Base-by-base conservation (phyloP, 53 echinoderm and acorn worm genomes). In the Echinarachnius parma region DNA sequence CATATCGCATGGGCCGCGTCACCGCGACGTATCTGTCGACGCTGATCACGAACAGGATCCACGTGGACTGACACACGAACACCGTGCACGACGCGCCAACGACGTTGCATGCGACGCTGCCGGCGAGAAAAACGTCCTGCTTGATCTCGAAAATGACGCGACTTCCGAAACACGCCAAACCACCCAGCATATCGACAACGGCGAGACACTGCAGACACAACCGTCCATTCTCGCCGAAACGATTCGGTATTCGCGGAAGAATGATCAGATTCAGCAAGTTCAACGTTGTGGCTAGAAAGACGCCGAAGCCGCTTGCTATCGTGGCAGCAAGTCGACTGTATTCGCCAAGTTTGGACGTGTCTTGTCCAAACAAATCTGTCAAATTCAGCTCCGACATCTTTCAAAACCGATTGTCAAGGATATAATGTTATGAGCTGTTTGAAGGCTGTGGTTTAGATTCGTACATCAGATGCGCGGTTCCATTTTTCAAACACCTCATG, bases 21-120 rank as follows among this genome's bases (percentile, higher is more conserved):
- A 72, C 57, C 5, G 72, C 72, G 28, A 72, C 39, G 16, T 55
- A 72, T 56, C 72, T 55, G 42, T 72, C 72, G 33, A 72, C 8
- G 44, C 72, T 72, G 36, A 72, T 72, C 9, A 27, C 72, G 42
- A 72, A 72, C 26, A 72, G 19, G 33, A 72, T 72, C 56, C 72
- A 72, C 2, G 72, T 72, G n/a, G 72, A 72, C 57, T 72, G 72
- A 26, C 35, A 33, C 37, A 56, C 44, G 15, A 54, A 72, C n/a
- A 72, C 44, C 14, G 72, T 72, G 30, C 72, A 72, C n/a, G 57
- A 72, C 5, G 39, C 72, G 37, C 72, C 56, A 7, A 72, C 28
- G 25, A 55, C 72, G n/a, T 56, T 72, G 28, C 72, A 72, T 19
- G 22, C 13, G 25, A 36, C 39, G 34, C 7, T 3, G n/a, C 56